Conservation (phyloP, 1,140 invertebrate species). For the Zaprionus africanus region DNA sequence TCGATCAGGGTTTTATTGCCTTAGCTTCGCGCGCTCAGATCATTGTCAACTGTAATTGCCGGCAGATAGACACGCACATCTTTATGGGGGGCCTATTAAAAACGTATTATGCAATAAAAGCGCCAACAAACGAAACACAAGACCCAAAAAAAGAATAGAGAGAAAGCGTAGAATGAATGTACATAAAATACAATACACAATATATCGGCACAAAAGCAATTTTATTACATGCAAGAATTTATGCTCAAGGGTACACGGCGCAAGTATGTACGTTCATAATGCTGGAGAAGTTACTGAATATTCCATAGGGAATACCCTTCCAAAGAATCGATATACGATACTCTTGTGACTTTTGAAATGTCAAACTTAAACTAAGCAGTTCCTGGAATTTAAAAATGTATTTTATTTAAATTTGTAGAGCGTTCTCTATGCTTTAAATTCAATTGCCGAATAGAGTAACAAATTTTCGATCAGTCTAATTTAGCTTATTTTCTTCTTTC, state of each 20-base stretch:
- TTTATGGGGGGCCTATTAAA: conserved; percentile 65
- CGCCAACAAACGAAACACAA: background rate
- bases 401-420: background rate
- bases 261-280: conserved; percentile 19
- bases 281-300: conserved; percentile 5
- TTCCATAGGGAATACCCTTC: conserved; percentile 15
- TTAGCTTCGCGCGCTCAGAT: conserved; percentile 1
- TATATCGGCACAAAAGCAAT: conserved; percentile 74
- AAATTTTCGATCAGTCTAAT: conserved; percentile 7
- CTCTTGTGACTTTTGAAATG: background rate
- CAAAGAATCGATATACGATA: background rate
- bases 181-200: conserved; percentile 74
- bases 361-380: no score
- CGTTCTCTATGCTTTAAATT: background rate
- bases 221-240: conserved; percentile 72
- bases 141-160: conserved; percentile 24
- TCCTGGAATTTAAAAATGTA: background rate
- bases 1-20: conserved; percentile 12
- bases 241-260: conserved; percentile 52
- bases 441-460: background rate
- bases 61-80: conserved; percentile 34
- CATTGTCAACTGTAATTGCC: conserved; percentile 55
- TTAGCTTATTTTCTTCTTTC: conserved; percentile 20
- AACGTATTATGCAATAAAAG: conserved; percentile 70
- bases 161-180: conserved; percentile 28